Base-by-base conservation (phyloP, 2,797 vertebrate species). In the Pygocentrus nattereri region DNA sequence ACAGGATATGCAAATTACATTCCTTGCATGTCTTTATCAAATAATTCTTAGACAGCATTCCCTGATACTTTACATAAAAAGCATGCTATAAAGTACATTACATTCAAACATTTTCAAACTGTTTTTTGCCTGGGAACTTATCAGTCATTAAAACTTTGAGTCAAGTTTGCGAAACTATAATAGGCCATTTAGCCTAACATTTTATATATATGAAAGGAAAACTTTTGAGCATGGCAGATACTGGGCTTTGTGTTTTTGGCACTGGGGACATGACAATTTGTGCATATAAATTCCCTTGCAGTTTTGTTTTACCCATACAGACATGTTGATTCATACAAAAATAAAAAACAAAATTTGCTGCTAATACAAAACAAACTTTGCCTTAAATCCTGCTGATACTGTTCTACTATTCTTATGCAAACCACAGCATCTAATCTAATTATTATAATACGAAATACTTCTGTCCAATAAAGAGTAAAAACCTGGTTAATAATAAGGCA, bases 71-170 rank as follows among this genome's bases (percentile, higher is more conserved):
- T 80, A 86, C 73, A 83, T 83, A 82, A 85, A 65, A 88, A 85
- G 71, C 88, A 89, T 89, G 88, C 88, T 84, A 70, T 79, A 80
- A 82, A 72, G 59, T 81, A 81, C 77, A 84, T 82, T 74, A 61
- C 74, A 81, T 76, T 74, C 41, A 41, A 25, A 65, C 52, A 78
- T 19, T 25, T 72, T 74, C 58, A 65, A 70, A 65, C 7, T 67
- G 52, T 62, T 54, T 49, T 61, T 27, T 70, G 23, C 62, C 41
- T 47, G 16, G 16, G 0, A 68, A 56, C 27, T 34, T 23, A 58
- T 30, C 31, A 41, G 38, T 70, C 54, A 34, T 64, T 31, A 19
- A 64, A 59, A 41, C 31, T 78, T 11, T 19, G 41, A 67, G 16
- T 25, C 58, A 47, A 4, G 34, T 31, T 68, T 27, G 6, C 25